These are phyloP conservation scores for Xestia sexstrigata DNA, from an alignment of 2,888 invertebrate genomes.

Conservation along the genomic window DNA sequence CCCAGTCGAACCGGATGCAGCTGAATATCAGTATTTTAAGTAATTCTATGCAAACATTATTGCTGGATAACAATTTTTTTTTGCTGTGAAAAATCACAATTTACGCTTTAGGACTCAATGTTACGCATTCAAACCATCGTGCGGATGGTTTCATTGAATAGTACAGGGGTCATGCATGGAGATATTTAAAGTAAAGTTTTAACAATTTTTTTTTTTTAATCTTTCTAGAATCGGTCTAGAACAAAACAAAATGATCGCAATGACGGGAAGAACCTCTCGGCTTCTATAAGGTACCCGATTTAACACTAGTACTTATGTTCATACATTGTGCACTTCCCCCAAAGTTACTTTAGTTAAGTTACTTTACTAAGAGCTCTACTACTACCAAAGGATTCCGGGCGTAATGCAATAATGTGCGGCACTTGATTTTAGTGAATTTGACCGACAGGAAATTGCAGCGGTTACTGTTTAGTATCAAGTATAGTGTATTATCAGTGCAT, in stretches of 20 bases:
- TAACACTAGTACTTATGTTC: neutral
- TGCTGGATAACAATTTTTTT: too few relatives aligned
- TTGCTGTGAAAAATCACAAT: too few relatives aligned
- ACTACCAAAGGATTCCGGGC: neutral
- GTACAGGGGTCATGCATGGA: too few relatives aligned
- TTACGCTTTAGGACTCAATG: too few relatives aligned
- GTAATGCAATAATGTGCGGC: slow-evolving; percentile 23
- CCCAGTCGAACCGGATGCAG: neutral
- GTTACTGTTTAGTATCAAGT: neutral
- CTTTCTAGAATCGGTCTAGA: neutral
- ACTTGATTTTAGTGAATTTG: slow-evolving; percentile 9
- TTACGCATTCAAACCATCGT: too few relatives aligned
- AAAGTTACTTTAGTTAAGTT: too few relatives aligned
- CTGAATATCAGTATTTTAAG: too few relatives aligned
- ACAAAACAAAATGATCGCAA: neutral
- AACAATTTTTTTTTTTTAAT: too few relatives aligned
- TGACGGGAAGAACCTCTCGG: neutral
- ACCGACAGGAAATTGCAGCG: neutral
- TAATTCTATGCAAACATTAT: too few relatives aligned
- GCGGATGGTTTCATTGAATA: too few relatives aligned
- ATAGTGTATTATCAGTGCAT: neutral
- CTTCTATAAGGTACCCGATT: neutral
- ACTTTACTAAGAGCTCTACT: neutral
- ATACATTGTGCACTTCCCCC: neutral
- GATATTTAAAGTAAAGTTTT: too few relatives aligned